phyloP scores from a whole-genome alignment of 2,113 vertebrate genomes.

The Myrmecophaga tridactyla region DNA sequence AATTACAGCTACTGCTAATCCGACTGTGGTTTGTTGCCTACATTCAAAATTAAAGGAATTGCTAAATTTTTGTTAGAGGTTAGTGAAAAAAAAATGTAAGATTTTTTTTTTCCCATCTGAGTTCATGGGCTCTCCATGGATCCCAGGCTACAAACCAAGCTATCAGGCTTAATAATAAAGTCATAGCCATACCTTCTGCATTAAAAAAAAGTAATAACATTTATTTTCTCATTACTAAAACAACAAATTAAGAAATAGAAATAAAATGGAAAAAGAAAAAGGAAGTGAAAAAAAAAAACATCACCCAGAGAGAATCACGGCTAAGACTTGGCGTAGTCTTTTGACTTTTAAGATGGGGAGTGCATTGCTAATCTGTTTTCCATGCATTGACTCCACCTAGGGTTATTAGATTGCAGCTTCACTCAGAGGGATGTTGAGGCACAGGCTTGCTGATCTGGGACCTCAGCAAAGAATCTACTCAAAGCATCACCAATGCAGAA shows the following conservation, averaged over 20 bases:
- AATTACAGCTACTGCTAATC: constrained; percentile 33
- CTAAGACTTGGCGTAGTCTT: background rate
- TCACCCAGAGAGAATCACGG: background rate
- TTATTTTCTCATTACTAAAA: background rate
- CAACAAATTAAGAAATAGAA: background rate
- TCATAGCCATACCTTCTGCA: background rate
- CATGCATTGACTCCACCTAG: no score
- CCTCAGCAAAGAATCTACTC: background rate
- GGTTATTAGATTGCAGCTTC: background rate
- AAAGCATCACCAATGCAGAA: background rate
- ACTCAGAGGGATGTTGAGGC: background rate
- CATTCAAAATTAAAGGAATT: constrained; percentile 37
- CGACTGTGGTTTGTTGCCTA: background rate
- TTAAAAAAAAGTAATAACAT: no score
- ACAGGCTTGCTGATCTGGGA: background rate
- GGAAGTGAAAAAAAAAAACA: background rate
- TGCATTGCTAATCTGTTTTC: background rate
- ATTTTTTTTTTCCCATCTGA: background rate
- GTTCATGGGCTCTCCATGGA: background rate
- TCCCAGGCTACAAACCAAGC: background rate
- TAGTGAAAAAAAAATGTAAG: constrained; percentile 13
- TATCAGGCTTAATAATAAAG: background rate
- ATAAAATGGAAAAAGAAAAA: background rate
- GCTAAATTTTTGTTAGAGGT: constrained; percentile 21
- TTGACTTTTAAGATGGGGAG: background rate